Conservation (phyloP, 2,113 vertebrate species). For the Neomonachus schauinslandi region DNA sequence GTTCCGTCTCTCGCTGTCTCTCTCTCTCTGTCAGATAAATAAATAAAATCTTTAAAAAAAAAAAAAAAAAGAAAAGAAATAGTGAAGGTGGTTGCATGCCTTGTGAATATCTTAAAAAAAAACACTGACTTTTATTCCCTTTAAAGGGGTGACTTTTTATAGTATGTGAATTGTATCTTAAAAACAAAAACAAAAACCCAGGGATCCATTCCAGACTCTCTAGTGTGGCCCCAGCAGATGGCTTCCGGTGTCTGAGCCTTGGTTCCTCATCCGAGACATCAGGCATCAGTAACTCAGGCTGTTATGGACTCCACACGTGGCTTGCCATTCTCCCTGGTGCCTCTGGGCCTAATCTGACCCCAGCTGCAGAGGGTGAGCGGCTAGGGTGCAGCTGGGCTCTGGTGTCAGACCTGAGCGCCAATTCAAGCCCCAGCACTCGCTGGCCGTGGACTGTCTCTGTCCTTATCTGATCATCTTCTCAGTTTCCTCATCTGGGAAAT, state of each 20-base stretch:
- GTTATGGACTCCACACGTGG: not conserved
- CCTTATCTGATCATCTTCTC: not conserved
- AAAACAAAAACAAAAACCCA: not conserved
- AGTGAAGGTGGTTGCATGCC: not conserved
- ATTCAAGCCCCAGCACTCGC: rapidly evolving
- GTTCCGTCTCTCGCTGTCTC: no score
- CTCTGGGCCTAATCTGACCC: not conserved
- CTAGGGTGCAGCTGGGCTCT: not conserved
- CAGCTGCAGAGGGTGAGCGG: not conserved
- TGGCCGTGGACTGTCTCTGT: not conserved
- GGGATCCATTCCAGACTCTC: not conserved
- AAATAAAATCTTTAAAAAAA: no score
- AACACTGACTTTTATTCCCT: not conserved
- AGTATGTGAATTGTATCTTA: not conserved
- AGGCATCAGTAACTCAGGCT: not conserved
- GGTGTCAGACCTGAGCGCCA: not conserved
- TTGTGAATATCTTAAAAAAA: not conserved
- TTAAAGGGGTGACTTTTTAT: not conserved
- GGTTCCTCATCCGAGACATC: not conserved
- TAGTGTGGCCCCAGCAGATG: not conserved
- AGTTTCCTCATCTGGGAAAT: not conserved
- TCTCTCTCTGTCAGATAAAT: no score
- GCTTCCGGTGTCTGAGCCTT: not conserved
- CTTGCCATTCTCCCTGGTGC: not conserved
- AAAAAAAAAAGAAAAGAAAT: not conserved